Conservation (phyloP, 2,797 vertebrate genomes). For the Masticophis lateralis region DNA sequence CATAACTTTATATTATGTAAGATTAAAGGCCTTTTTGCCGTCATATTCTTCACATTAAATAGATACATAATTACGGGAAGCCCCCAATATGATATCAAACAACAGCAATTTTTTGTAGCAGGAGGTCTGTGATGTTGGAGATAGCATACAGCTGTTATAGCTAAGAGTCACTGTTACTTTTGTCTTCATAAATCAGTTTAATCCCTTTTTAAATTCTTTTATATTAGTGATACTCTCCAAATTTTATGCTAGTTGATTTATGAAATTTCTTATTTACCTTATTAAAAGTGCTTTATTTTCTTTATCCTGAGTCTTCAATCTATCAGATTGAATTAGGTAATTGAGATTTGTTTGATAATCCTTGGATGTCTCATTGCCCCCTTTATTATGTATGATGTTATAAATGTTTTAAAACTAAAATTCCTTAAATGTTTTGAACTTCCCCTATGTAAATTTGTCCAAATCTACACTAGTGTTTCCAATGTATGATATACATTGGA, state of each 20-base stretch:
- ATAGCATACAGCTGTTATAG: not conserved
- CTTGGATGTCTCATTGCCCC: not conserved
- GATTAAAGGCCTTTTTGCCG: not conserved
- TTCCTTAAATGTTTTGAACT: not conserved
- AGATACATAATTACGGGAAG: not conserved
- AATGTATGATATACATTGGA: not conserved
- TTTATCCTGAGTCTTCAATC: not conserved
- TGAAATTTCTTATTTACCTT: not conserved
- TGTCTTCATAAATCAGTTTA: not conserved
- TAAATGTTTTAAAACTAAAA: not conserved
- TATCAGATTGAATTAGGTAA: not conserved
- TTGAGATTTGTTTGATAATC: not conserved
- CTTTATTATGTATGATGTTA: not conserved
- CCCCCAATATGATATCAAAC: not conserved
- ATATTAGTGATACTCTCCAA: not conserved
- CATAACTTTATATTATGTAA: not conserved
- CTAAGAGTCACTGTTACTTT: not conserved
- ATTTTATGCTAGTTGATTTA: not conserved
- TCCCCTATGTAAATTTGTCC: not conserved
- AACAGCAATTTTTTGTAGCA: not conserved
- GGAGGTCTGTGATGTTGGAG: not conserved
- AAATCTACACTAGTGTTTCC: not conserved
- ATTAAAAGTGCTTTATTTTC: not conserved
- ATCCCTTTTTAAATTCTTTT: not conserved
- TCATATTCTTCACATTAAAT: not conserved